Evolutionary conservation across 2,888 invertebrate species (phyloP).

Genomic region (Nebria brevicollis): DNA sequence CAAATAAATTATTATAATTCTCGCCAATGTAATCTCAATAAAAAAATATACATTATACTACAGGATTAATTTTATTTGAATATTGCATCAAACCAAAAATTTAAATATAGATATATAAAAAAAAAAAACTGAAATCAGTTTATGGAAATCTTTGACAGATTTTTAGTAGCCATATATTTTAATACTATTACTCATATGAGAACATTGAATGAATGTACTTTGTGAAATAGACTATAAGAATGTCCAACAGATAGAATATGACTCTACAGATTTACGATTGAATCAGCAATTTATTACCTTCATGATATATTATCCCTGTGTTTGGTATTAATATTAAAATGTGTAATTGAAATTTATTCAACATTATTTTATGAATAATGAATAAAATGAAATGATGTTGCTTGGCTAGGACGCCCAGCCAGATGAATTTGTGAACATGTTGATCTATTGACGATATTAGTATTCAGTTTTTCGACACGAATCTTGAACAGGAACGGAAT

Average conservation of each 20-base stretch:
- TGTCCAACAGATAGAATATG: neutral
- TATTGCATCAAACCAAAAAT: too few species aligned
- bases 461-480: neutral
- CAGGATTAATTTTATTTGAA: too few species aligned
- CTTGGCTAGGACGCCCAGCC: neutral
- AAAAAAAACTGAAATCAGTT: too few species aligned
- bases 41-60: neutral
- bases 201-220: neutral
- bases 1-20: neutral
- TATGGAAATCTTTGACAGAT: neutral
- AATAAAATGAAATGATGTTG: conserved; percentile 13
- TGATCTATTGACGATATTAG: conserved; percentile 1
- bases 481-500: neutral
- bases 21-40: neutral
- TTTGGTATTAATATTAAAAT: conserved; percentile 37
- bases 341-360: conserved; percentile 42
- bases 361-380: conserved; percentile 34
- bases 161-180: neutral
- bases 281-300: conserved; percentile 10
- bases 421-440: neutral
- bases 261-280: conserved; percentile 9
- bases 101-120: too few species aligned
- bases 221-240: neutral
- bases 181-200: neutral
- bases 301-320: conserved; percentile 11